A percentile compares a stretch with the other conserved stretches of the same genome.
Evolutionary conservation across 2,888 invertebrate species (phyloP).

Genomic region (Trichopria drosophilae): DNA sequence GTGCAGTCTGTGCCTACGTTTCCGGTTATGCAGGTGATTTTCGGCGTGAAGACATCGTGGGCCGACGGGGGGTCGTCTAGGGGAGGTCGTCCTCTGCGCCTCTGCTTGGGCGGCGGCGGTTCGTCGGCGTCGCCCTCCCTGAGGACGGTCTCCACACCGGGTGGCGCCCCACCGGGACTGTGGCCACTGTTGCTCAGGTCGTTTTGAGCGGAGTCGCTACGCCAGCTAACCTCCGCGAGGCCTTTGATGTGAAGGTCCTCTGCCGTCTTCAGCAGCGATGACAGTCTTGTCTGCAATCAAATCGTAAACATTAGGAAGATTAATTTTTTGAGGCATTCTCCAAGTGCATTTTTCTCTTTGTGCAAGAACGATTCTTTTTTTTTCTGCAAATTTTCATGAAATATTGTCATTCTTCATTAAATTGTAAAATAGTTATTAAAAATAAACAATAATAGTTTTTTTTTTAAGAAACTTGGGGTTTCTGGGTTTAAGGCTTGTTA

Average conservation of each 20-base stretch:
- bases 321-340: too few species aligned
- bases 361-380: too few species aligned
- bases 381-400: too few species aligned
- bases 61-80: constrained; percentile 65
- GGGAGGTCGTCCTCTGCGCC: constrained; percentile 70
- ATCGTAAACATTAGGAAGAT: too few species aligned
- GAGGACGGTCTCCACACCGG: constrained; percentile 42
- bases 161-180: constrained; percentile 44
- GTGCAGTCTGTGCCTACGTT: constrained; percentile 48
- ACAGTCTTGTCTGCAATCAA: constrained; percentile 75
- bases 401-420: too few species aligned
- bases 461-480: too few species aligned
- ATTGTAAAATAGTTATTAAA: too few species aligned
- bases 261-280: constrained; percentile 86
- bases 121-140: constrained; percentile 54
- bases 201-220: constrained; percentile 56
- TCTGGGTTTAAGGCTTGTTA: too few species aligned
- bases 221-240: constrained; percentile 86
- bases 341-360: too few species aligned
- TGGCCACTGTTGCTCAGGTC: constrained; percentile 50
- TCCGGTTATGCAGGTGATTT: constrained; percentile 61
- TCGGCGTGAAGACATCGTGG: constrained; percentile 61
- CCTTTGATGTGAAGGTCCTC: constrained; percentile 91
- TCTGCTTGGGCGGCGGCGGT: constrained; percentile 61
- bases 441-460: too few species aligned